Percentiles rank a stretch among this genome's conserved stretches.
These are phyloP conservation scores for Drosophila conformis DNA, from an alignment of 2,888 invertebrate genomes.

Conservation along the genomic window DNA sequence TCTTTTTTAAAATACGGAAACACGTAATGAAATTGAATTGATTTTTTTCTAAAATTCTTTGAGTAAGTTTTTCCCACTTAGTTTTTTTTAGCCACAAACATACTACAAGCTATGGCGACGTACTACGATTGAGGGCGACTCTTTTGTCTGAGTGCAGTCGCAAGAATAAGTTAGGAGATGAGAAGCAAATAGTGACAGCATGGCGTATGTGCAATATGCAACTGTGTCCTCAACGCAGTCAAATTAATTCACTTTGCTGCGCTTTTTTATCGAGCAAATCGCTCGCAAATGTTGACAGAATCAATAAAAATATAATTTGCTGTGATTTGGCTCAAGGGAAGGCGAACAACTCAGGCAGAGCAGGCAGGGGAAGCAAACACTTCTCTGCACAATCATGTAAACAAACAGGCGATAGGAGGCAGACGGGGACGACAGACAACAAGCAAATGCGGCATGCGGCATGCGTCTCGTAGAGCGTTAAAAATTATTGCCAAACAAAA, in stretches of 20 bases:
- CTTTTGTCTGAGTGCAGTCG: background rate
- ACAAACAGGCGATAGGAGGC: slow-evolving; percentile 58
- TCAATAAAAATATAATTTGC: slow-evolving; percentile 79
- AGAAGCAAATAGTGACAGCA: background rate
- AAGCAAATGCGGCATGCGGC: slow-evolving; percentile 64
- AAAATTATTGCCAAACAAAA: slow-evolving; percentile 64
- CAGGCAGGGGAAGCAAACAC: slow-evolving; percentile 50
- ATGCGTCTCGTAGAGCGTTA: slow-evolving; percentile 60
- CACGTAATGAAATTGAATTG: background rate
- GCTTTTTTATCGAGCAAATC: slow-evolving; percentile 72
- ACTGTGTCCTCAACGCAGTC: slow-evolving; percentile 29
- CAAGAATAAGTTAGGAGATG: background rate
- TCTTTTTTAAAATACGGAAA: background rate
- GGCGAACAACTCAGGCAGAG: slow-evolving; percentile 49
- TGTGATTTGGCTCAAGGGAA: slow-evolving; percentile 71
- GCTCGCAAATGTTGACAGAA: slow-evolving; percentile 71
- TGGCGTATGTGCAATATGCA: slow-evolving; percentile 61
- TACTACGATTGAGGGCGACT: background rate
- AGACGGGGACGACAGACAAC: slow-evolving; percentile 24
- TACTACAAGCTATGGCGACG: too few relatives aligned
- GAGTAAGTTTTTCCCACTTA: too few relatives aligned
- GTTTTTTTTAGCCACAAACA: too few relatives aligned
- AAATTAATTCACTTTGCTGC: slow-evolving; percentile 75
- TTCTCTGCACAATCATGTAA: slow-evolving; percentile 75
- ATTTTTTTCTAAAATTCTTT: too few relatives aligned